Evolutionary conservation across 2,888 invertebrate genomes (phyloP).

Genomic region (Mythimna impura): DNA sequence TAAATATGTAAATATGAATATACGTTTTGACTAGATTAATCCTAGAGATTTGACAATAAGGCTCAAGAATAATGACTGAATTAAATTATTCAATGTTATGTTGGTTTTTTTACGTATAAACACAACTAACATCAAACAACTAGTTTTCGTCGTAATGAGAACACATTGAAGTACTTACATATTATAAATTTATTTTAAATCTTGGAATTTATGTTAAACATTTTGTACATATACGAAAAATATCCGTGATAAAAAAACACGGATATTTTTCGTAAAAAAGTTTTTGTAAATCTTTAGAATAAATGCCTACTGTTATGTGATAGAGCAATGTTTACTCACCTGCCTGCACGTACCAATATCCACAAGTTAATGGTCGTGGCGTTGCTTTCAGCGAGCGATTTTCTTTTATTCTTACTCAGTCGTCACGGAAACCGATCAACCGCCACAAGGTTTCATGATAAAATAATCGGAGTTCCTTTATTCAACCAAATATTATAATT

Average conservation of each 20-base stretch:
- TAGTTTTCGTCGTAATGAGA: not conserved
- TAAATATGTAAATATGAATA: not conserved
- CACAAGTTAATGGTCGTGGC: constrained; percentile 4
- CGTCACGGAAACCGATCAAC: not conserved
- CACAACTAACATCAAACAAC: not conserved
- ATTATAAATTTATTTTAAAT: too few species aligned
- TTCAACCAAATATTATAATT: not conserved
- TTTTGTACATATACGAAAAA: not conserved
- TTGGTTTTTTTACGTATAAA: too few species aligned
- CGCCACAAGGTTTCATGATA: constrained; percentile 3
- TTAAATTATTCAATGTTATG: not conserved
- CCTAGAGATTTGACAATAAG: constrained; percentile 7
- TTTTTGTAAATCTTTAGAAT: not conserved
- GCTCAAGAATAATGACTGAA: not conserved
- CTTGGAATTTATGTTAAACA: not conserved
- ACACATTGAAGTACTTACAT: not conserved
- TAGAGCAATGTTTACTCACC: constrained; percentile 19
- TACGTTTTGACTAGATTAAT: not conserved
- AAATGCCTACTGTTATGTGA: not conserved
- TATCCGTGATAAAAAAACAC: not conserved
- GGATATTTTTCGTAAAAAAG: not conserved
- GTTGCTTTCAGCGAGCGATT: not conserved
- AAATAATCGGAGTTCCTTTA: not conserved
- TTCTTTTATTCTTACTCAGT: constrained; percentile 2
- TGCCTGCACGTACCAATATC: not conserved